Percentiles rank a stretch among this genome's conserved stretches.
Conservation (phyloP, 2,797 vertebrate species). For the Cyprinodon diabolis region DNA sequence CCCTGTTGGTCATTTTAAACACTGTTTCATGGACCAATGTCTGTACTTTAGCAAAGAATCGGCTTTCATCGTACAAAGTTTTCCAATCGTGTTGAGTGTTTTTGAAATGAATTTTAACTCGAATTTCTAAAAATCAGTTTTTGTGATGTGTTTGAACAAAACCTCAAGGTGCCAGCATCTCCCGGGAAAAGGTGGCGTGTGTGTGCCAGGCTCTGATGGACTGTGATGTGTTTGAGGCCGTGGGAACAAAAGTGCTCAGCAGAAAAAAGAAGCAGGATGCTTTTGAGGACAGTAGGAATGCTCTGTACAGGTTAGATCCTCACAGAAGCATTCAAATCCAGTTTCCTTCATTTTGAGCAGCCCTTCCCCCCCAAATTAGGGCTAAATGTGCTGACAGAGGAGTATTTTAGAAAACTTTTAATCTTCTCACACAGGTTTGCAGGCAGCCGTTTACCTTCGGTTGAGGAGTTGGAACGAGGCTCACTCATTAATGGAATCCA, state of each 20-base stretch:
- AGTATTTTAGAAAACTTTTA: background rate
- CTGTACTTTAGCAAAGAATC: too few relatives aligned
- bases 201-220: conserved; percentile 93
- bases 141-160: conserved; percentile 6
- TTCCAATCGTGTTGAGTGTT: background rate
- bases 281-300: conserved; percentile 87
- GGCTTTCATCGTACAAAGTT: too few relatives aligned
- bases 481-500: conserved; percentile 60
- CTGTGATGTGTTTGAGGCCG: conserved; percentile 87
- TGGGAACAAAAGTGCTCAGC: conserved; percentile 85
- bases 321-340: background rate
- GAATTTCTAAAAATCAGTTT: background rate
- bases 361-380: too few relatives aligned
- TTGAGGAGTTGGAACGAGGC: conserved; percentile 65
- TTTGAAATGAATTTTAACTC: background rate
- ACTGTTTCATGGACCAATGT: too few relatives aligned
- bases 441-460: conserved; percentile 27
- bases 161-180: conserved; percentile 70
- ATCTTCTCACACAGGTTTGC: conserved; percentile 69
- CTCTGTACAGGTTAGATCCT: conserved; percentile 84
- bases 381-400: background rate
- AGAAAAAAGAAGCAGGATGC: conserved; percentile 80
- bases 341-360: too few relatives aligned
- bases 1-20: too few relatives aligned
- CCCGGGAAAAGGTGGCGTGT: conserved; percentile 84